These are phyloP conservation scores for Falco biarmicus DNA, from an alignment of 2,797 vertebrate species.

Conservation along the genomic window DNA sequence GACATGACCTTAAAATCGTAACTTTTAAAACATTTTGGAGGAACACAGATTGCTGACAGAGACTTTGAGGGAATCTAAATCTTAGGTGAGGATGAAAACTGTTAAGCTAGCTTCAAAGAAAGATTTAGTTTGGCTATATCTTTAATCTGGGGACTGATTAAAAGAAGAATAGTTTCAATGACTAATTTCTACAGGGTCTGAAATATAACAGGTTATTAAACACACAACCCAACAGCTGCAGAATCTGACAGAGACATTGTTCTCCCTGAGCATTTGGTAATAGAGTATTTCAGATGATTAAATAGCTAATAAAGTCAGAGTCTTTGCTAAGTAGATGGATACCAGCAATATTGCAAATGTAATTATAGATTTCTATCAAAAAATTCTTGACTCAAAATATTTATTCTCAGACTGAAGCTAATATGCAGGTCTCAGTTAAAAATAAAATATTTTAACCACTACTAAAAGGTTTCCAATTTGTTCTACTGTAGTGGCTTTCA, in stretches of 20 bases:
- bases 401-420: not conserved
- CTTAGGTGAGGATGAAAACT: not conserved
- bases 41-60: not conserved
- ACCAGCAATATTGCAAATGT: conserved; percentile 32
- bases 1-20: not conserved
- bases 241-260: conserved; percentile 33
- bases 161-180: not conserved
- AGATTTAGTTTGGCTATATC: not conserved
- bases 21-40: not conserved
- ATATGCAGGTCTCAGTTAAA: not conserved
- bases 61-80: not conserved
- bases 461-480: conserved; percentile 16
- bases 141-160: not conserved
- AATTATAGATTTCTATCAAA: conserved; percentile 51
- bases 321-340: conserved; percentile 37
- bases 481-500: not conserved
- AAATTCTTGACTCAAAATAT: conserved; percentile 8
- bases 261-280: conserved; percentile 25
- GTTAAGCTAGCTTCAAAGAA: not conserved
- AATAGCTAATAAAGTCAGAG: conserved; percentile 46
- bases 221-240: not conserved
- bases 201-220: conserved; percentile 54
- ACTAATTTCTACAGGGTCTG: conserved; percentile 6
- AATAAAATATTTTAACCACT: not conserved
- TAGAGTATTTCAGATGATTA: conserved; percentile 39